These are phyloP conservation scores for Anhinga anhinga DNA, from an alignment of 2,113 vertebrate species.

Conservation along the genomic window DNA sequence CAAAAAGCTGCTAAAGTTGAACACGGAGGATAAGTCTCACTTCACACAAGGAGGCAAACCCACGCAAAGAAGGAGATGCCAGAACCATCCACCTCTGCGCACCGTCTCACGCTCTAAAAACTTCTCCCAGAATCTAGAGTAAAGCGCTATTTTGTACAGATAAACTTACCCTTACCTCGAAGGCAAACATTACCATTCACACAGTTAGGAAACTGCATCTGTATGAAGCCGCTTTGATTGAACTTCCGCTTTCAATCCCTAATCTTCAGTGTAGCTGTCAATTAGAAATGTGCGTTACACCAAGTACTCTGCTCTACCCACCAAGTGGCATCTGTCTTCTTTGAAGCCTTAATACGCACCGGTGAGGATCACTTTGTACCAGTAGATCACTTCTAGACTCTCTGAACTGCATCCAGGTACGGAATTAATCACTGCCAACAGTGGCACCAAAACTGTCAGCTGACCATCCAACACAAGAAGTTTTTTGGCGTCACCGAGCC, in stretches of 20 bases:
- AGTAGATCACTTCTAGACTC: not conserved
- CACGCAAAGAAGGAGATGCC: not conserved
- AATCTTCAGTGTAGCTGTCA: not conserved
- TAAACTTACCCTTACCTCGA: not conserved
- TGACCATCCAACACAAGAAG: not conserved
- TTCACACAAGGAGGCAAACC: not conserved
- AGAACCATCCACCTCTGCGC: not conserved
- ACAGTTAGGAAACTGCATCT: not conserved
- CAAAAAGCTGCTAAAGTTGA: not conserved
- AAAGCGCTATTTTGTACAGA: not conserved
- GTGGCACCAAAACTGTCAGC: rapidly evolving
- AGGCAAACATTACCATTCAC: not conserved
- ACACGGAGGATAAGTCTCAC: not conserved
- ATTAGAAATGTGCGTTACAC: not conserved
- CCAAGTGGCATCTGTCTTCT: not conserved
- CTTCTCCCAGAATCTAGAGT: not conserved
- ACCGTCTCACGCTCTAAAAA: not conserved
- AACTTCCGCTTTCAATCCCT: not conserved
- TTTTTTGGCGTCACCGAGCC: rapidly evolving
- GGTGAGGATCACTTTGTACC: not conserved
- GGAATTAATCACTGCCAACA: not conserved
- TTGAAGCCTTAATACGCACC: not conserved
- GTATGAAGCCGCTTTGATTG: not conserved
- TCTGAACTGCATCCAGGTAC: not conserved
- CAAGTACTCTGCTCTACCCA: rapidly evolving